Conservation (phyloP, 2,888 invertebrate genomes). For the Margaritifera margaritifera region DNA sequence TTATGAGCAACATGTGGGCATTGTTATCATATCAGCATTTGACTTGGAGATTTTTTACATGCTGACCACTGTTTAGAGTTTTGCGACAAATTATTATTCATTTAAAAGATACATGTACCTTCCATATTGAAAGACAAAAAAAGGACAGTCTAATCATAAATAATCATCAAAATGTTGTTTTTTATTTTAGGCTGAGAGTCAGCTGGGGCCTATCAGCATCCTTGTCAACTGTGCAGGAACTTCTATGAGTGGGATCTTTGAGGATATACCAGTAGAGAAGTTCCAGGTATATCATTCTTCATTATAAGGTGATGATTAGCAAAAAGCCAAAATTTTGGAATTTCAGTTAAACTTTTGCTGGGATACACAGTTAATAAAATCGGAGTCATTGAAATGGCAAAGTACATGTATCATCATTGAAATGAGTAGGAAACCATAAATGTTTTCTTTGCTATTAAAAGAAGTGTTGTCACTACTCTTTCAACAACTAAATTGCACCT, state of each 20-base stretch:
- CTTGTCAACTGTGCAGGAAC: constrained; percentile 94
- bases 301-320: neutral
- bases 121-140: neutral
- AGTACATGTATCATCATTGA: no score
- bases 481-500: no score
- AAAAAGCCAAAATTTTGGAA: neutral
- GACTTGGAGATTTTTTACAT: neutral
- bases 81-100: neutral
- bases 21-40: no score
- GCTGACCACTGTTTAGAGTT: neutral
- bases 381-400: no score
- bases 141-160: neutral
- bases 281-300: constrained; percentile 72
- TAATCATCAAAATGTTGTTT: neutral
- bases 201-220: constrained; percentile 88
- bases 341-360: neutral
- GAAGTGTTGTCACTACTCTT: no score
- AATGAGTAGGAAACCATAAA: no score
- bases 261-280: constrained; percentile 81
- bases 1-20: no score
- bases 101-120: neutral
- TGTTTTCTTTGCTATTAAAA: no score
- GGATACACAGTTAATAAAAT: no score
- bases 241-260: constrained; percentile 85
- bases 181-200: constrained; percentile 76